phyloP scores from a whole-genome alignment of 2,797 vertebrate genomes.

The Scarus forsteni region DNA sequence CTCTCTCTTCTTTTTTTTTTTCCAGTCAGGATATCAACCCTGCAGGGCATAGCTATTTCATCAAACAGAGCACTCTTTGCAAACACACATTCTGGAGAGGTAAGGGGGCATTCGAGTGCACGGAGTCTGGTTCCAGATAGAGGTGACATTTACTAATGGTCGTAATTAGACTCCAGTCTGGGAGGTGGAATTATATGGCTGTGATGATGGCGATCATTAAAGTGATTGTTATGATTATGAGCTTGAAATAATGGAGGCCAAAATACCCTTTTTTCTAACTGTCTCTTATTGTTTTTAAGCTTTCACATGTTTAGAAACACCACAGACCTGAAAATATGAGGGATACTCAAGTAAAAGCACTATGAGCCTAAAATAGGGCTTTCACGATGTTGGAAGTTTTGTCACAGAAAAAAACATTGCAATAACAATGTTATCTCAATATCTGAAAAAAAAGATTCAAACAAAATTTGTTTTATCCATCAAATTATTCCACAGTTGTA shows the following conservation, averaged over 20 bases:
- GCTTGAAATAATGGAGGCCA: slow-evolving; percentile 40
- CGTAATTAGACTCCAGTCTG: slow-evolving; percentile 58
- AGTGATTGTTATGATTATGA: slow-evolving; percentile 47
- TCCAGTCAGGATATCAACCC: slow-evolving; percentile 57
- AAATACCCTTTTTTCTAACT: slow-evolving; percentile 11
- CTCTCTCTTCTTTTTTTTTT: slow-evolving; percentile 13
- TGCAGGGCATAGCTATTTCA: slow-evolving; percentile 52
- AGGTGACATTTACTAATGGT: slow-evolving; percentile 75
- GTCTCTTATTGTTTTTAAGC: slow-evolving; percentile 35
- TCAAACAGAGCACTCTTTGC: slow-evolving; percentile 30
- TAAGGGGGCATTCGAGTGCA: slow-evolving; percentile 20
- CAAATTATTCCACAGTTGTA: too few relatives aligned
- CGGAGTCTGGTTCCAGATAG: slow-evolving; percentile 31
- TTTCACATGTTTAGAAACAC: too few relatives aligned
- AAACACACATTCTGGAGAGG: slow-evolving; percentile 36
- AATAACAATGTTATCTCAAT: too few relatives aligned
- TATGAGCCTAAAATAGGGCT: too few relatives aligned
- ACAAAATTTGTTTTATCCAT: too few relatives aligned
- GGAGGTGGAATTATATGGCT: slow-evolving; percentile 40
- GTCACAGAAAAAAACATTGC: too few relatives aligned
- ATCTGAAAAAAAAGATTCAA: too few relatives aligned
- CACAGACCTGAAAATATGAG: too few relatives aligned
- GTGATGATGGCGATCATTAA: slow-evolving; percentile 45
- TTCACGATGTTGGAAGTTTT: too few relatives aligned
- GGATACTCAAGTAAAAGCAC: too few relatives aligned